Evolutionary conservation across 1,140 invertebrate genomes (phyloP).

Genomic region (Pseudomyrmex pallidus): DNA sequence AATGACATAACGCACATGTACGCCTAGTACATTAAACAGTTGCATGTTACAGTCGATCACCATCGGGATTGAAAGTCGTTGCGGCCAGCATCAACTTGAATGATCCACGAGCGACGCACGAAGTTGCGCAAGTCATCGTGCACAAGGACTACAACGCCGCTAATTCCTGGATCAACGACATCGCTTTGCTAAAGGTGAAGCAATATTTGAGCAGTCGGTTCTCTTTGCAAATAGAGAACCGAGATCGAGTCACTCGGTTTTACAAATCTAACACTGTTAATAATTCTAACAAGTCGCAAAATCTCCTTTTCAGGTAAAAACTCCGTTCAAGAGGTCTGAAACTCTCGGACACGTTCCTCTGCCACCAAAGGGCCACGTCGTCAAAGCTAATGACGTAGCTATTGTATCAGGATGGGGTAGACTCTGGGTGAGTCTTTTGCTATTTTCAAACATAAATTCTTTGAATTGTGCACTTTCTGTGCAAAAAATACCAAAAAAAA

Average conservation of each 20-base stretch:
- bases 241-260: background rate
- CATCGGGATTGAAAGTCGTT: slow-evolving; percentile 38
- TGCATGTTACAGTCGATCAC: slow-evolving; percentile 17
- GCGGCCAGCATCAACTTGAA: slow-evolving; percentile 48
- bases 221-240: background rate
- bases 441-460: background rate
- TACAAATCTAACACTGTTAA: background rate
- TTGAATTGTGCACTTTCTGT: background rate
- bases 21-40: background rate
- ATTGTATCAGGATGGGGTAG: slow-evolving; percentile 72
- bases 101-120: background rate
- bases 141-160: slow-evolving; percentile 50
- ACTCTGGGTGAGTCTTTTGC: slow-evolving; percentile 51
- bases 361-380: background rate
- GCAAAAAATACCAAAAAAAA: background rate
- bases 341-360: slow-evolving; percentile 36
- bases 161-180: slow-evolving; percentile 66
- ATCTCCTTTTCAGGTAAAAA: slow-evolving; percentile 51
- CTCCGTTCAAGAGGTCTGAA: slow-evolving; percentile 16
- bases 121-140: slow-evolving; percentile 45
- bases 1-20: background rate
- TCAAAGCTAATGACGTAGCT: slow-evolving; percentile 54
- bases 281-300: background rate
- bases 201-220: background rate
- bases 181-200: slow-evolving; percentile 63